These are phyloP conservation scores for Alethe diademata DNA, from an alignment of 2,113 vertebrate species.

Conservation along the genomic window DNA sequence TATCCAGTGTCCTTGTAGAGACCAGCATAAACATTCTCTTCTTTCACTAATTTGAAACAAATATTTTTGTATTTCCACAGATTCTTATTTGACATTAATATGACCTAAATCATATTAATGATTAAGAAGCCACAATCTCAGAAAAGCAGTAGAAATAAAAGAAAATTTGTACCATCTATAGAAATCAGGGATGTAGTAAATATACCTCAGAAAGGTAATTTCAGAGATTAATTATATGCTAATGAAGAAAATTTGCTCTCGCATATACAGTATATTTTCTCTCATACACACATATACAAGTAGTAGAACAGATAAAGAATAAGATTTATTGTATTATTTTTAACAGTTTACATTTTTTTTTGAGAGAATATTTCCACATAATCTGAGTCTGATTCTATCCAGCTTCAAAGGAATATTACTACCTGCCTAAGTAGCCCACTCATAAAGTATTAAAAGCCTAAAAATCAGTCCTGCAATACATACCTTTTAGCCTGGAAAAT, in stretches of 20 bases:
- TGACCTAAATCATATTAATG: neutral
- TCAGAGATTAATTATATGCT: neutral
- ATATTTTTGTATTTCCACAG: neutral
- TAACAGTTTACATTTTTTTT: neutral
- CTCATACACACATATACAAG: neutral
- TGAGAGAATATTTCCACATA: neutral
- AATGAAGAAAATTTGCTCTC: neutral
- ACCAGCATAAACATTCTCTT: neutral
- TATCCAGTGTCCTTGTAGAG: neutral
- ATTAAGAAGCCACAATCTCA: neutral
- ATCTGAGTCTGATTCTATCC: neutral
- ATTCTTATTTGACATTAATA: neutral
- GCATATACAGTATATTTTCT: neutral
- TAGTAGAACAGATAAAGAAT: neutral
- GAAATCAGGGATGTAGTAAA: neutral
- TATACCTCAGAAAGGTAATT: neutral
- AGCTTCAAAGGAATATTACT: neutral
- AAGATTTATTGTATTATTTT: neutral
- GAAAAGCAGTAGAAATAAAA: neutral
- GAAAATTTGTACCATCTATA: neutral
- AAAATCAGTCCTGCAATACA: neutral
- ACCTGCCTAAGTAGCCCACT: neutral
- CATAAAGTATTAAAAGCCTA: neutral
- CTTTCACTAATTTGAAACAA: neutral
- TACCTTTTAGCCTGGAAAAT: neutral